Evolutionary conservation across 2,113 vertebrate genomes (phyloP).

Genomic region (crab-eating macaque (Macaca fascicularis)): T2T-MFA8v1.1 NC_088391.1:22662501-22663000

Average conservation of each 20-base stretch:
- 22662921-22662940: neutral
- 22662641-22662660: neutral
- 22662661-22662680: neutral
- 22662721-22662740: neutral
- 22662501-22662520: neutral
- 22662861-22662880: neutral
- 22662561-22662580: neutral
- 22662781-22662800: conserved; percentile 21
- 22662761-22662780: conserved; percentile 1
- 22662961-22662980: neutral
- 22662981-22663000: neutral
- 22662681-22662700: neutral
- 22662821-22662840: neutral
- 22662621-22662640: neutral
- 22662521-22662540: neutral
- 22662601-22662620: neutral
- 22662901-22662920: neutral
- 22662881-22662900: neutral
- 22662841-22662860: neutral
- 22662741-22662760: neutral
- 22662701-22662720: neutral
- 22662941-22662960: neutral
- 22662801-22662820: neutral
- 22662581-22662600: neutral
- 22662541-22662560: neutral